These are phyloP conservation scores for Australoheros facetus DNA, from an alignment of 2,797 vertebrate species.

Conservation along the genomic window DNA sequence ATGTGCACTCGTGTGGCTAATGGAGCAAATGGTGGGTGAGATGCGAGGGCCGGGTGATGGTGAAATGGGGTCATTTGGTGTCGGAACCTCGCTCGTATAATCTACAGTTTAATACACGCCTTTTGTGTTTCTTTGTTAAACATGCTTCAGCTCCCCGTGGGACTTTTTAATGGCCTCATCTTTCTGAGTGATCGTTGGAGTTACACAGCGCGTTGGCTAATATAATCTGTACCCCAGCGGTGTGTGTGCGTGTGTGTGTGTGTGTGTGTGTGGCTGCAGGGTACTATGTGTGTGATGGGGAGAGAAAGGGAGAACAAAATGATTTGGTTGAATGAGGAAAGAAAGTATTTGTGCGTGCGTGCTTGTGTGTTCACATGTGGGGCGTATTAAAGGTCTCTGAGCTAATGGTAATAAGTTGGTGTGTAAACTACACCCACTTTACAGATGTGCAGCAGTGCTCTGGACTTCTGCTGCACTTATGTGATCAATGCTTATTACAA, in stretches of 20 bases:
- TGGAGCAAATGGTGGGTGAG: constrained; percentile 69
- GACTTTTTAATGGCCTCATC: constrained; percentile 56
- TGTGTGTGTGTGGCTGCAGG: constrained; percentile 16
- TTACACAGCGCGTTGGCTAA: constrained; percentile 45
- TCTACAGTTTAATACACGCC: constrained; percentile 24
- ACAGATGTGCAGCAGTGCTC: constrained; percentile 5
- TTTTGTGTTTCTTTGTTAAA: constrained; percentile 59
- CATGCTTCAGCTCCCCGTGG: constrained; percentile 35
- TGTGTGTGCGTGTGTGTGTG: constrained; percentile 1
- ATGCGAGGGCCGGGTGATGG: constrained; percentile 37
- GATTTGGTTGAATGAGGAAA: neutral
- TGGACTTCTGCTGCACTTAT: constrained; percentile 30
- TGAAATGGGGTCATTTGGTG: constrained; percentile 66
- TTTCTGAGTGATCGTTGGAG: constrained; percentile 46
- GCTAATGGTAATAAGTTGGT: constrained; percentile 38
- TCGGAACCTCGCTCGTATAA: constrained; percentile 34
- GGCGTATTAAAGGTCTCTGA: constrained; percentile 31
- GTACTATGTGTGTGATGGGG: constrained; percentile 15
- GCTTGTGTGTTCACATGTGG: constrained; percentile 17
- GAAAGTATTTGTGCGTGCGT: constrained; percentile 8
- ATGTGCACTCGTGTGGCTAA: constrained; percentile 69
- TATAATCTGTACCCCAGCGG: constrained; percentile 43
- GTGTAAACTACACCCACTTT: constrained; percentile 40
- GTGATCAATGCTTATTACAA: constrained; percentile 49
- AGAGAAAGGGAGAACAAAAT: neutral